These are phyloP conservation scores for Aphelinus atriplicis DNA, from an alignment of 1,140 invertebrate genomes.

Conservation along the genomic window DNA sequence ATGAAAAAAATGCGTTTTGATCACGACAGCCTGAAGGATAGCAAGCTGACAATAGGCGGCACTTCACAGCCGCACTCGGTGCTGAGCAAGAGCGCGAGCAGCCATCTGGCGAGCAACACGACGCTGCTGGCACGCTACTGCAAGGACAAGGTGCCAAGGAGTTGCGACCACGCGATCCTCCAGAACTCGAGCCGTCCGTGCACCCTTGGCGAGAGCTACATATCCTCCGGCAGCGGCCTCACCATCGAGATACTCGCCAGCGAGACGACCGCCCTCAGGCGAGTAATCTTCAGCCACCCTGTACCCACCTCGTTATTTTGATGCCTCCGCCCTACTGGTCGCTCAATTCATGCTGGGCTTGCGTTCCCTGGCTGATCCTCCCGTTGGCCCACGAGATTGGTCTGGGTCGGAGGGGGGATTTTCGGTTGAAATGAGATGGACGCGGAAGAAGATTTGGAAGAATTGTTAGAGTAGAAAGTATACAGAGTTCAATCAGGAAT, in stretches of 20 bases:
- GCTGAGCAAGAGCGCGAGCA: conserved; percentile 51
- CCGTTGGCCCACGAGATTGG: too few species aligned
- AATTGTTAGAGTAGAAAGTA: too few species aligned
- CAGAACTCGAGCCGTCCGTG: conserved; percentile 75
- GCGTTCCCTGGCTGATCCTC: too few species aligned
- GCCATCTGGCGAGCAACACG: conserved; percentile 71
- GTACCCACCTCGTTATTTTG: not conserved
- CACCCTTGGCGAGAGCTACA: conserved; percentile 82
- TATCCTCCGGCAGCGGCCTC: conserved; percentile 81
- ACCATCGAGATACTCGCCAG: conserved; percentile 82
- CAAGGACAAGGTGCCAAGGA: conserved; percentile 78
- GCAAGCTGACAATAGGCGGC: conserved; percentile 52
- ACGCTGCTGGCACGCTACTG: conserved; percentile 81
- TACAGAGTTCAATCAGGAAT: too few species aligned
- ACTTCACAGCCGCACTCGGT: conserved; percentile 54
- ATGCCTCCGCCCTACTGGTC: not conserved
- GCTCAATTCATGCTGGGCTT: not conserved
- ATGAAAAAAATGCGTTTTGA: conserved; percentile 17
- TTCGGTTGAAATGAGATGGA: too few species aligned
- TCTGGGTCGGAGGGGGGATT: too few species aligned
- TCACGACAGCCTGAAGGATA: conserved; percentile 58
- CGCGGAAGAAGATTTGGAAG: too few species aligned
- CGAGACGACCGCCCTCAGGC: conserved; percentile 85
- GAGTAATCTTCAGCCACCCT: conserved; percentile 50
- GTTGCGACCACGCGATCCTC: conserved; percentile 79